A percentile compares a stretch with the other conserved stretches of the same genome.
phyloP scores from a whole-genome alignment of 2,888 invertebrate genomes.

The Cephus nigrinus region DNA sequence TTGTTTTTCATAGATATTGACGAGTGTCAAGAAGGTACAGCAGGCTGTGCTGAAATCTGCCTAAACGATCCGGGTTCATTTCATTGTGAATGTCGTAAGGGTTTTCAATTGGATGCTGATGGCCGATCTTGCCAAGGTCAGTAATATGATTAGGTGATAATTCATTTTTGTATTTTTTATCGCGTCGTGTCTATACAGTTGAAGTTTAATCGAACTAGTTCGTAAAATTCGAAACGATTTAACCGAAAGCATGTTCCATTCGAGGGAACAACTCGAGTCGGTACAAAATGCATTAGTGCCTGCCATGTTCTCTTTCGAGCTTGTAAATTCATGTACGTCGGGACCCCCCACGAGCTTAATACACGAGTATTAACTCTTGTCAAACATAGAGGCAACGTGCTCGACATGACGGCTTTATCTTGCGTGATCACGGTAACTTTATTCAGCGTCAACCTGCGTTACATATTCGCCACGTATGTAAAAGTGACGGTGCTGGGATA shows the following conservation, averaged over 20 bases:
- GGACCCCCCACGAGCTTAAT: constrained; percentile 4
- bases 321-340: background rate
- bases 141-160: constrained; percentile 23
- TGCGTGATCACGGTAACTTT: background rate
- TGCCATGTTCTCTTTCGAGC: background rate
- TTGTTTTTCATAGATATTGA: constrained; percentile 67
- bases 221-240: background rate
- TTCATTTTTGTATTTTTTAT: background rate
- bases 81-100: constrained; percentile 69
- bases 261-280: background rate
- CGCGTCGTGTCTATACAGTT: background rate
- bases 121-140: constrained; percentile 69
- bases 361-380: constrained; percentile 10
- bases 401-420: background rate
- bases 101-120: constrained; percentile 67
- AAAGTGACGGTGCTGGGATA: background rate
- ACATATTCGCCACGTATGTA: background rate
- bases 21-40: constrained; percentile 69
- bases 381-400: background rate
- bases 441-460: background rate
- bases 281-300: background rate
- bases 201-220: background rate
- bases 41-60: constrained; percentile 71
- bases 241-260: background rate
- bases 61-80: constrained; percentile 71